A percentile compares a stretch with the other conserved stretches of the same genome.
These are phyloP conservation scores for Labroides dimidiatus DNA, from an alignment of 2,797 vertebrate genomes.

Conservation along the genomic window DNA sequence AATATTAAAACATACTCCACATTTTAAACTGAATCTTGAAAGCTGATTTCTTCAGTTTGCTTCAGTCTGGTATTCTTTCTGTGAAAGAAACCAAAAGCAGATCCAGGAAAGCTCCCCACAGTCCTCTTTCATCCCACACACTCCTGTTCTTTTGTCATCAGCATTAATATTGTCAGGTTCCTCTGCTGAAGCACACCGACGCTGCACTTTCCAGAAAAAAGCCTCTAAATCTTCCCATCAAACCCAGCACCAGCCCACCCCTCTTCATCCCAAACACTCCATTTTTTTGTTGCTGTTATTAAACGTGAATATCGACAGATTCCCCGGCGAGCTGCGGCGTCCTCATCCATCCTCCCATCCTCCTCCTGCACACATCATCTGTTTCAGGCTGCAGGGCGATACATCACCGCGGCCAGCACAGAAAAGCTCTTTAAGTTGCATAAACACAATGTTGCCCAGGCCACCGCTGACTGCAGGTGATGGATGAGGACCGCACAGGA, in stretches of 20 bases:
- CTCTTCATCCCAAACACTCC: slow-evolving; percentile 17
- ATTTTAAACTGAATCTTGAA: too few relatives aligned
- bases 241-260: slow-evolving; percentile 43
- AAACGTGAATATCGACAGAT: slow-evolving; percentile 58
- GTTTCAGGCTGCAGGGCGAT: slow-evolving; percentile 59
- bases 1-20: too few relatives aligned
- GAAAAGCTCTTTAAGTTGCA: slow-evolving; percentile 76
- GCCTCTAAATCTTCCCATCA: slow-evolving; percentile 37
- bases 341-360: slow-evolving; percentile 57
- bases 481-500: slow-evolving; percentile 68
- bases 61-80: background rate
- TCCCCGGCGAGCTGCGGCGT: slow-evolving; percentile 31
- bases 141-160: slow-evolving; percentile 15
- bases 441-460: slow-evolving; percentile 70
- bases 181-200: slow-evolving; percentile 14
- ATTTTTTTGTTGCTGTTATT: slow-evolving; percentile 32
- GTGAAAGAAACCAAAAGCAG: background rate
- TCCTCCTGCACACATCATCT: slow-evolving; percentile 71
- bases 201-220: slow-evolving; percentile 16
- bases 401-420: slow-evolving; percentile 67
- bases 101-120: background rate
- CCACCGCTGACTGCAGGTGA: slow-evolving; percentile 60
- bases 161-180: slow-evolving; percentile 46
- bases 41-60: background rate
- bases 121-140: background rate